These are phyloP conservation scores for Drosophila pegasa DNA, from an alignment of 2,888 invertebrate genomes.

Conservation along the genomic window DNA sequence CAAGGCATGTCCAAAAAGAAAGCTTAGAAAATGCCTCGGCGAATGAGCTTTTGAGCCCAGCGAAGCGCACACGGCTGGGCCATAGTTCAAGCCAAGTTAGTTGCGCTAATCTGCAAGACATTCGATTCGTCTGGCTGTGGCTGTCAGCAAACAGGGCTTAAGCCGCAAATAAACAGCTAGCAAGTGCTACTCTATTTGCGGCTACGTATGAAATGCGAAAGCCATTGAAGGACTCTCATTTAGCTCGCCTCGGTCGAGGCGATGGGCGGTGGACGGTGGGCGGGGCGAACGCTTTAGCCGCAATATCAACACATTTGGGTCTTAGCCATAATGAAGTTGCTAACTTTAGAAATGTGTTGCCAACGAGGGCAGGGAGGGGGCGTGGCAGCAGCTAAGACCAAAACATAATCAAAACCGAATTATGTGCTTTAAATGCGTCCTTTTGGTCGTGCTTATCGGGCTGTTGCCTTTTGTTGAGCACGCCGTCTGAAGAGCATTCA, in stretches of 20 bases:
- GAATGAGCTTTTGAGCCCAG: neutral
- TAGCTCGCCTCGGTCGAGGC: conserved; percentile 15
- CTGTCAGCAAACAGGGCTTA: conserved; percentile 56
- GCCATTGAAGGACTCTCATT: conserved; percentile 63
- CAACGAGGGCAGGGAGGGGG: conserved; percentile 9
- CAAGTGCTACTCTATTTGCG: conserved; percentile 59
- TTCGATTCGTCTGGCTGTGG: conserved; percentile 36
- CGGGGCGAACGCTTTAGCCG: conserved; percentile 58
- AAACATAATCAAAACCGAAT: conserved; percentile 81
- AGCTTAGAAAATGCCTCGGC: neutral
- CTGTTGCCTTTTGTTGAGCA: conserved; percentile 47
- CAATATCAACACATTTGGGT: conserved; percentile 80
- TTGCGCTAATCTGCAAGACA: conserved; percentile 6
- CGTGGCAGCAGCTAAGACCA: conserved; percentile 56
- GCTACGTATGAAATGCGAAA: conserved; percentile 42
- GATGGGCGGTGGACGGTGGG: neutral
- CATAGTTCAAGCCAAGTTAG: conserved; percentile 5
- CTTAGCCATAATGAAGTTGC: conserved; percentile 80
- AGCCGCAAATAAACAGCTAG: conserved; percentile 72
- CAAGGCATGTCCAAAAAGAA: neutral
- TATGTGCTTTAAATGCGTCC: conserved; percentile 81
- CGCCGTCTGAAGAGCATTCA: conserved; percentile 68
- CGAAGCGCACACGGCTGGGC: neutral
- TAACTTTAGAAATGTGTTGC: conserved; percentile 68
- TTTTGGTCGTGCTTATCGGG: conserved; percentile 60